Percentiles rank a stretch among this genome's conserved stretches.
phyloP scores from a whole-genome alignment of 2,888 invertebrate species.

The Mamestra brassicae region DNA sequence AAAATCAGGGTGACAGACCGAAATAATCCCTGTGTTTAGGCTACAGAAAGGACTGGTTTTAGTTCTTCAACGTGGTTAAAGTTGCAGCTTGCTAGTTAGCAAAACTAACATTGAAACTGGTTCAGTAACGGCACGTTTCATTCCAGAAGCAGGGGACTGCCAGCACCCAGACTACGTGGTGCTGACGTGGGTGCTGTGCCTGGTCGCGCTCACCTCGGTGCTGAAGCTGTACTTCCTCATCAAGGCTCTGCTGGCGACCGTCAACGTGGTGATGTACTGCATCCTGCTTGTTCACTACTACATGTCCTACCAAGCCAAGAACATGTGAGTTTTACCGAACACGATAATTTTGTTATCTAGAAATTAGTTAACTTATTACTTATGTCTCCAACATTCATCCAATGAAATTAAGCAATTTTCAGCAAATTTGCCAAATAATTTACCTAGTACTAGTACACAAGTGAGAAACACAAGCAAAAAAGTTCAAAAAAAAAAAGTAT shows the following conservation, averaged over 20 bases:
- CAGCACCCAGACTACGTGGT: conserved; percentile 97
- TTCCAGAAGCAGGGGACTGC: conserved; percentile 89
- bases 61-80: neutral
- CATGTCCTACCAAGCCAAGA: conserved; percentile 80
- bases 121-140: neutral
- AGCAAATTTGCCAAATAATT: no score
- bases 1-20: no score
- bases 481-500: no score
- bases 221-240: conserved; percentile 97
- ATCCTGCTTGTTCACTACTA: conserved; percentile 92
- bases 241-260: conserved; percentile 94
- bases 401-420: no score
- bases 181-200: conserved; percentile 97
- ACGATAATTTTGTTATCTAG: neutral
- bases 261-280: conserved; percentile 95
- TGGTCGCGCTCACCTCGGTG: conserved; percentile 97
- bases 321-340: conserved; percentile 77
- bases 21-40: neutral
- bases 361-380: no score
- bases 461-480: no score
- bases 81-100: neutral
- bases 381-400: no score
- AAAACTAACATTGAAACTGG: neutral
- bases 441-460: no score
- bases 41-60: neutral